These are phyloP conservation scores for Candoia aspera DNA, from an alignment of 2,113 vertebrate genomes.

Conservation along the genomic window DNA sequence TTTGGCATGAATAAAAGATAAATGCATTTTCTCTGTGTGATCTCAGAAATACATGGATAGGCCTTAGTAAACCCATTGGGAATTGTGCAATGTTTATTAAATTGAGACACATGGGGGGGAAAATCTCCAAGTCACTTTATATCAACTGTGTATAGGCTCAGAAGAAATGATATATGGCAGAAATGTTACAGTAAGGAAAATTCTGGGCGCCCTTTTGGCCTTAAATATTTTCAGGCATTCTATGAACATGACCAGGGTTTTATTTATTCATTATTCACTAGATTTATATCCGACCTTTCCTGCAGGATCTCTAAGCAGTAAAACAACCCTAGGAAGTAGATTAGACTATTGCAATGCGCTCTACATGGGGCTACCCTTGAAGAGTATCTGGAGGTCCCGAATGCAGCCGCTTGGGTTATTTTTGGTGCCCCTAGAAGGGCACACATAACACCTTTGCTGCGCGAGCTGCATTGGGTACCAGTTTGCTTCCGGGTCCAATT, in stretches of 20 bases:
- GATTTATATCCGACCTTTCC: background rate
- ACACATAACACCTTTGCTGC: no score
- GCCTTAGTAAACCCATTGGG: background rate
- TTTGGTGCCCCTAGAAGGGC: no score
- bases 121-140: background rate
- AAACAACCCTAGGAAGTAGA: background rate
- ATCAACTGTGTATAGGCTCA: slow-evolving; percentile 38
- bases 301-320: background rate
- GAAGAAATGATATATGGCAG: slow-evolving; percentile 40
- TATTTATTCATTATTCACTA: background rate
- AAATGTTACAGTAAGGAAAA: slow-evolving; percentile 45
- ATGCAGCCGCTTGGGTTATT: no score
- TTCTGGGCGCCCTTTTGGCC: slow-evolving; percentile 23
- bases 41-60: slow-evolving; percentile 17
- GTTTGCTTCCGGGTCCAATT: no score
- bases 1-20: slow-evolving; percentile 25
- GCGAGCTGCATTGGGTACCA: no score
- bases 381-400: no score
- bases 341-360: no score
- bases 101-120: slow-evolving; percentile 14
- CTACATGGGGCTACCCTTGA: no score
- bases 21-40: background rate
- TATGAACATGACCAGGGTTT: background rate
- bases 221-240: background rate
- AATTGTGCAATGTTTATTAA: slow-evolving; percentile 41